These are phyloP conservation scores for Drosophila parthenogenetica DNA, from an alignment of 2,888 invertebrate genomes.

Conservation along the genomic window DNA sequence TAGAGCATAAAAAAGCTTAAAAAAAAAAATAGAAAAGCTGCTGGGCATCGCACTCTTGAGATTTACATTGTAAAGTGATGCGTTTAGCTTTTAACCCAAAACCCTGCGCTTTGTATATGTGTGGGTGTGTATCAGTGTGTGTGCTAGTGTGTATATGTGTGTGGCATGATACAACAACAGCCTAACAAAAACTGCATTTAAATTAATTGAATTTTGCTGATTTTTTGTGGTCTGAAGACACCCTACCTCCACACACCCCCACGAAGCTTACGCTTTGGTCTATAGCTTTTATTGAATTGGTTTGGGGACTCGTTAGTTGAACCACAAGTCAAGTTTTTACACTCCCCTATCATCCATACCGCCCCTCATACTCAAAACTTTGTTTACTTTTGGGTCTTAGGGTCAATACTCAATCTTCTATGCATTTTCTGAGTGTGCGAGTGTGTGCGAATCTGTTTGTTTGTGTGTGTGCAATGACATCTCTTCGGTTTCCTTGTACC, in stretches of 20 bases:
- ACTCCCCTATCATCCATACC: neutral
- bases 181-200: constrained; percentile 75
- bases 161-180: constrained; percentile 16
- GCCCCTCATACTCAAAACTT: neutral
- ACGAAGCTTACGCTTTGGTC: constrained; percentile 28
- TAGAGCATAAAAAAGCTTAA: neutral
- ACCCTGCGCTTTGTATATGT: constrained; percentile 6
- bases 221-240: constrained; percentile 35
- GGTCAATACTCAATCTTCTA: constrained; percentile 49
- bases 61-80: constrained; percentile 81
- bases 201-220: constrained; percentile 75
- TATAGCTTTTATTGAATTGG: constrained; percentile 80
- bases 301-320: constrained; percentile 74
- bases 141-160: constrained; percentile 5
- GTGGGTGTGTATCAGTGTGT: constrained; percentile 4
- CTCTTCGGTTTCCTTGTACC: constrained; percentile 18
- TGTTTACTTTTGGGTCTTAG: constrained; percentile 68
- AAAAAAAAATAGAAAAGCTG: constrained; percentile 43
- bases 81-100: constrained; percentile 23
- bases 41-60: constrained; percentile 75
- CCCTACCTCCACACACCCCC: neutral
- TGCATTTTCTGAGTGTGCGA: constrained; percentile 52
- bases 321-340: constrained; percentile 60
- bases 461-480: constrained; percentile 19
- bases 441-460: constrained; percentile 8